Evolutionary conservation across 2,888 invertebrate species (phyloP).

Genomic region (Tenthredo mesomela): DNA sequence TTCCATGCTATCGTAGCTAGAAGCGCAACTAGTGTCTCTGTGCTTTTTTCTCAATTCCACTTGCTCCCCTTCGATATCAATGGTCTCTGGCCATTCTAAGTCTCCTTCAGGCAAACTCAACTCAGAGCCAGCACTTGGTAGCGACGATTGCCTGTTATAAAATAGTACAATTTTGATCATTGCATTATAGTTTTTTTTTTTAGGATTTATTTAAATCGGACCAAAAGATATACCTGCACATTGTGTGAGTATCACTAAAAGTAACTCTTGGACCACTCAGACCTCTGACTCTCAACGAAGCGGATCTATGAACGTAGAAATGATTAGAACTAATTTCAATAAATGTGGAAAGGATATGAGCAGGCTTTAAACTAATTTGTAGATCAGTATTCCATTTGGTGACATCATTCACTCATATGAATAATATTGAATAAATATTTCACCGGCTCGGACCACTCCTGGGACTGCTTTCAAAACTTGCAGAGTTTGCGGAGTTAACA

Average conservation of each 20-base stretch:
- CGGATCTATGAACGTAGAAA: slow-evolving; percentile 78
- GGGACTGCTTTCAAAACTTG: slow-evolving; percentile 87
- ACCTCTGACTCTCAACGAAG: slow-evolving; percentile 83
- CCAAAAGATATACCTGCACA: slow-evolving; percentile 76
- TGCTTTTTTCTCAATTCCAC: slow-evolving; percentile 83
- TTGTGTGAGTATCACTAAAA: slow-evolving; percentile 82
- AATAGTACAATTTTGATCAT: slow-evolving; percentile 43
- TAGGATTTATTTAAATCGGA: not conserved
- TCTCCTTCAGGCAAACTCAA: slow-evolving; percentile 82
- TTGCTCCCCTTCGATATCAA: slow-evolving; percentile 84
- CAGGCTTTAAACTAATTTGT: too few relatives aligned
- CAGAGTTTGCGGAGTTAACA: slow-evolving; percentile 78
- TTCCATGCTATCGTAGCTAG: slow-evolving; percentile 76
- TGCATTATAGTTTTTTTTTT: not conserved
- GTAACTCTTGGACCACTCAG: slow-evolving; percentile 81
- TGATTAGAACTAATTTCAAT: not conserved
- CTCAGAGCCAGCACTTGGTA: slow-evolving; percentile 88
- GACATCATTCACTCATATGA: too few relatives aligned
- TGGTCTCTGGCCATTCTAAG: slow-evolving; percentile 82
- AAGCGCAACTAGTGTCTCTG: slow-evolving; percentile 71
- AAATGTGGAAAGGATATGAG: too few relatives aligned
- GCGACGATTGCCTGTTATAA: slow-evolving; percentile 84
- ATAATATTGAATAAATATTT: slow-evolving; percentile 13
- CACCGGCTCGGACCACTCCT: slow-evolving; percentile 83
- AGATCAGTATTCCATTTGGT: too few relatives aligned